Evolutionary conservation across 2,797 vertebrate species (phyloP).

Genomic region (Micropoecilia bifurca): DNA sequence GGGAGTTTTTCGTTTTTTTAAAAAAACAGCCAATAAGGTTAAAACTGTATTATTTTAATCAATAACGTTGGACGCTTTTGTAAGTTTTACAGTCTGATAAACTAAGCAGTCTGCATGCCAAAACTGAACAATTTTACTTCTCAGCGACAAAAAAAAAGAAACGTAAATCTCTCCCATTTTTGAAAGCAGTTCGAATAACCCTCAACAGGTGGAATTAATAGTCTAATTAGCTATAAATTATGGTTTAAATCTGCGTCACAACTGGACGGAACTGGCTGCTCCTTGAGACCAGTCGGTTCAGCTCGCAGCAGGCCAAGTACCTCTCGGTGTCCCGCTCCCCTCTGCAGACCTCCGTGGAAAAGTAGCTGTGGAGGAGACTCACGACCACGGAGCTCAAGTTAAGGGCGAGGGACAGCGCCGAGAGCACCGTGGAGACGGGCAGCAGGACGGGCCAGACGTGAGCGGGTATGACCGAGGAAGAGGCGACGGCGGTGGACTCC

Average conservation of each 20-base stretch:
- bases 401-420: slow-evolving; percentile 86
- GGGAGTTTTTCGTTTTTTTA: not conserved
- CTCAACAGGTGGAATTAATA: not conserved
- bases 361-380: slow-evolving; percentile 89
- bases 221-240: not conserved
- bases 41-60: not conserved
- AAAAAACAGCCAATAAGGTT: not conserved
- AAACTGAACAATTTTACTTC: not conserved
- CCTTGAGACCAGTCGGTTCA: not conserved
- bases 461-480: slow-evolving; percentile 64
- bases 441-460: slow-evolving; percentile 77
- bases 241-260: slow-evolving; percentile 17
- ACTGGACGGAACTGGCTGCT: slow-evolving; percentile 16
- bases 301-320: slow-evolving; percentile 67
- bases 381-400: slow-evolving; percentile 86
- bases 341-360: slow-evolving; percentile 85
- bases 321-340: slow-evolving; percentile 83
- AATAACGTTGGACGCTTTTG: not conserved
- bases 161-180: not conserved
- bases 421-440: slow-evolving; percentile 85
- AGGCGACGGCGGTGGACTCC: slow-evolving; percentile 46
- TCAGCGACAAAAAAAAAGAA: not conserved
- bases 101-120: not conserved
- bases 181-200: not conserved
- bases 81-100: not conserved